phyloP scores from a whole-genome alignment of 1,140 invertebrate species.

The Camponotus pennsylvanicus region DNA sequence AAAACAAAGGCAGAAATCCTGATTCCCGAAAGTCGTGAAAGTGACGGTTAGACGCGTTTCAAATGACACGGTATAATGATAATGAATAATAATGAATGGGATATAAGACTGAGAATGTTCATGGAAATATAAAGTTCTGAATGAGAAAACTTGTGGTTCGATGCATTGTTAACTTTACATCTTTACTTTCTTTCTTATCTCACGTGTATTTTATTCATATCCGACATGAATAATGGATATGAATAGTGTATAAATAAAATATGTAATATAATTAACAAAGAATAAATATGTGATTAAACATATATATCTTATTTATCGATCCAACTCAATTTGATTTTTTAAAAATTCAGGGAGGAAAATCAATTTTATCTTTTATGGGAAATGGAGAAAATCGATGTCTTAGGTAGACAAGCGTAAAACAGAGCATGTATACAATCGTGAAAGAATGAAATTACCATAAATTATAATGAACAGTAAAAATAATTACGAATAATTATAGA shows the following conservation, averaged over 20 bases:
- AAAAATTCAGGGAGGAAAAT: too few species aligned
- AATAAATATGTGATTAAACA: too few species aligned
- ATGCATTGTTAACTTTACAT: background rate
- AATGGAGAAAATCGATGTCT: too few species aligned
- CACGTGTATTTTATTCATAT: background rate
- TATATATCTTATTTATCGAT: too few species aligned
- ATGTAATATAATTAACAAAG: too few species aligned
- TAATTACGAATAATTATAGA: slow-evolving; percentile 14
- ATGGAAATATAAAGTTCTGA: background rate
- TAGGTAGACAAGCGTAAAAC: too few species aligned
- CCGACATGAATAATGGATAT: too few species aligned
- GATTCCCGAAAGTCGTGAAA: slow-evolving; percentile 24
- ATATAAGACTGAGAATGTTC: background rate
- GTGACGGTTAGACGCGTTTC: slow-evolving; percentile 12
- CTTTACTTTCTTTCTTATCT: slow-evolving; percentile 5
- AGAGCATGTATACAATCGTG: too few species aligned
- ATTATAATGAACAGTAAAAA: background rate
- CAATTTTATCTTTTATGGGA: too few species aligned
- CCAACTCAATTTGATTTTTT: too few species aligned
- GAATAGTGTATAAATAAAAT: too few species aligned
- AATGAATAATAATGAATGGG: slow-evolving; percentile 31
- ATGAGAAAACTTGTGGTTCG: background rate
- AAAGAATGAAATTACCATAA: background rate
- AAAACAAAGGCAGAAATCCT: slow-evolving; percentile 30
- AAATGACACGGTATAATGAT: background rate